phyloP scores from a whole-genome alignment of 2,888 invertebrate genomes.

The Vannuccia rotundouncinata region DNA sequence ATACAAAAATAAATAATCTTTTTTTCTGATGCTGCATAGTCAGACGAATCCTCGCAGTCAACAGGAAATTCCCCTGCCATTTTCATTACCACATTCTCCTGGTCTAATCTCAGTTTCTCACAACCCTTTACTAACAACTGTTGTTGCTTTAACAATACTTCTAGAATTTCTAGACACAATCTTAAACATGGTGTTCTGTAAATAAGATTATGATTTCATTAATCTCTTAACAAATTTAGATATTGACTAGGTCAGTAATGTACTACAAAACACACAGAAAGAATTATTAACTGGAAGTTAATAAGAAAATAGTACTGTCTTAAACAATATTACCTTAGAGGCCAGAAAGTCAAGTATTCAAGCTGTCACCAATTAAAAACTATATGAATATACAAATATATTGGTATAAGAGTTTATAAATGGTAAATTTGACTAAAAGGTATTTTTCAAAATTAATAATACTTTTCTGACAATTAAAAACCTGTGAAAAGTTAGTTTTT shows the following conservation, averaged over 20 bases:
- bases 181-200: background rate
- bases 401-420: too few relatives aligned
- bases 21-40: background rate
- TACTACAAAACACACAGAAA: background rate
- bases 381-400: too few relatives aligned
- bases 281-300: background rate
- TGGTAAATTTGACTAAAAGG: background rate
- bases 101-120: slow-evolving; percentile 7
- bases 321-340: background rate
- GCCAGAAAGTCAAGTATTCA: background rate
- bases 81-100: background rate
- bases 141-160: background rate
- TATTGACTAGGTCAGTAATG: background rate
- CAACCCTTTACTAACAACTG: slow-evolving; percentile 17
- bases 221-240: background rate
- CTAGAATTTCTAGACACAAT: background rate
- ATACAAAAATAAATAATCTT: background rate
- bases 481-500: background rate
- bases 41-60: background rate
- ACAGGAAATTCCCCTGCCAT: background rate
- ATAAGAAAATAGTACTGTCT: background rate
- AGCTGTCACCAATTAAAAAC: background rate
- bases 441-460: background rate
- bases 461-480: background rate
- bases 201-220: background rate